Evolutionary conservation across 2,113 vertebrate species (phyloP).

Genomic region (Chloroceryle aenea): DNA sequence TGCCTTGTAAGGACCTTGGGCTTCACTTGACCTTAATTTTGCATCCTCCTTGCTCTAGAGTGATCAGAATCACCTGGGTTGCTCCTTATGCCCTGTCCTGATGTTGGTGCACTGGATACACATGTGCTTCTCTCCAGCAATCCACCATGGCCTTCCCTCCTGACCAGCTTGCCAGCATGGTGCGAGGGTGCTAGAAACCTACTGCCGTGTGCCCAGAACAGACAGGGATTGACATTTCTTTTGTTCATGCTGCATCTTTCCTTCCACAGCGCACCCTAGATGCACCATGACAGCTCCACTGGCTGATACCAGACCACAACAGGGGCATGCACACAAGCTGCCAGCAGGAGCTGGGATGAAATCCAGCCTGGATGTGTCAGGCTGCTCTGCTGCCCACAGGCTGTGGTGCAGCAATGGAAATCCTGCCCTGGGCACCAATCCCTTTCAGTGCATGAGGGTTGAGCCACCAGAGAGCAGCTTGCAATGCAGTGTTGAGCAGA

Average conservation of each 20-base stretch:
- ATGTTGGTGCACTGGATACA: neutral
- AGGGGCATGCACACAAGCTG: neutral
- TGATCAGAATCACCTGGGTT: neutral
- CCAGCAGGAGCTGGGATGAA: neutral
- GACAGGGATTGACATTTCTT: neutral
- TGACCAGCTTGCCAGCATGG: neutral
- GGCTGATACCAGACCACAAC: too few relatives aligned
- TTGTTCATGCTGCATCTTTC: neutral
- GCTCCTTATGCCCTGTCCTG: neutral
- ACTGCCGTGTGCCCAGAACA: rapidly evolving
- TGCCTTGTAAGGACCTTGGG: neutral
- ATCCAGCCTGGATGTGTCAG: rapidly evolving
- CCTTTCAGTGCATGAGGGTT: rapidly evolving
- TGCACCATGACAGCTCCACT: neutral
- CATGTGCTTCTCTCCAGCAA: neutral
- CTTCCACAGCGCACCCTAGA: neutral
- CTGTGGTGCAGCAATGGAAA: neutral
- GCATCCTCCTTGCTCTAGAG: rapidly evolving
- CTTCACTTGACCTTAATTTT: neutral
- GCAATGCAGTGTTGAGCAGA: neutral
- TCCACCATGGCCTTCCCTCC: neutral
- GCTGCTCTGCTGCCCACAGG: neutral
- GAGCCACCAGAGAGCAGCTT: neutral
- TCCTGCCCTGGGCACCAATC: neutral
- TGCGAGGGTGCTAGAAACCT: neutral